phyloP scores from a whole-genome alignment of 2,113 vertebrate species.

The Arvicanthis niloticus region DNA sequence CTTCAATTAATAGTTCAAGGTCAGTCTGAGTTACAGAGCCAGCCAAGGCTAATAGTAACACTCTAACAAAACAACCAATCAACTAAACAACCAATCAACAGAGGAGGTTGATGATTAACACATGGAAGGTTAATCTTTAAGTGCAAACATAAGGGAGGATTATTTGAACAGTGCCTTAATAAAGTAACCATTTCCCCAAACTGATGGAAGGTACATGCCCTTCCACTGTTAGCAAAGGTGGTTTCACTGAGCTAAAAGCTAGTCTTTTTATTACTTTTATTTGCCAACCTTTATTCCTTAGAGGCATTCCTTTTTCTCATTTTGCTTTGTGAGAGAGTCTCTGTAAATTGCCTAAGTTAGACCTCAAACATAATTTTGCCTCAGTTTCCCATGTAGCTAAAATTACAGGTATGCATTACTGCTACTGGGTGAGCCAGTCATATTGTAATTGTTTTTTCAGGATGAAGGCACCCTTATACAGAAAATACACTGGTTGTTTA shows the following conservation, averaged over 20 bases:
- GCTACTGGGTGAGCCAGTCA: neutral
- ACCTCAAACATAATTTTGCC: neutral
- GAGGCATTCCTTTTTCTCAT: neutral
- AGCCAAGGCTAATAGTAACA: neutral
- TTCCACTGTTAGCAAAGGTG: neutral
- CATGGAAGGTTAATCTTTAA: neutral
- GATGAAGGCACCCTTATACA: neutral
- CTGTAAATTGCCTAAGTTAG: neutral
- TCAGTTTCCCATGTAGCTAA: neutral
- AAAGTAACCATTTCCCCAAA: constrained; percentile 4
- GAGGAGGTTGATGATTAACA: neutral
- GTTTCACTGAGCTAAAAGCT: neutral
- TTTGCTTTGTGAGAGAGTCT: neutral
- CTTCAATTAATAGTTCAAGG: neutral
- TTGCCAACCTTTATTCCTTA: neutral
- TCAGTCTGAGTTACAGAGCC: neutral
- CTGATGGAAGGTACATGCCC: neutral
- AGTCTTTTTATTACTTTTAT: neutral
- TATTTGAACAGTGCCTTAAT: neutral
- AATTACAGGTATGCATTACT: neutral
- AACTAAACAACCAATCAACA: neutral
- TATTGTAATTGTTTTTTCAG: neutral
- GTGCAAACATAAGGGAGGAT: neutral
- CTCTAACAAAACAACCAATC: neutral
- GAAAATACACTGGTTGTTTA: neutral